These are phyloP conservation scores for Gastrophryne carolinensis DNA, from an alignment of 2,797 vertebrate genomes.

Conservation along the genomic window DNA sequence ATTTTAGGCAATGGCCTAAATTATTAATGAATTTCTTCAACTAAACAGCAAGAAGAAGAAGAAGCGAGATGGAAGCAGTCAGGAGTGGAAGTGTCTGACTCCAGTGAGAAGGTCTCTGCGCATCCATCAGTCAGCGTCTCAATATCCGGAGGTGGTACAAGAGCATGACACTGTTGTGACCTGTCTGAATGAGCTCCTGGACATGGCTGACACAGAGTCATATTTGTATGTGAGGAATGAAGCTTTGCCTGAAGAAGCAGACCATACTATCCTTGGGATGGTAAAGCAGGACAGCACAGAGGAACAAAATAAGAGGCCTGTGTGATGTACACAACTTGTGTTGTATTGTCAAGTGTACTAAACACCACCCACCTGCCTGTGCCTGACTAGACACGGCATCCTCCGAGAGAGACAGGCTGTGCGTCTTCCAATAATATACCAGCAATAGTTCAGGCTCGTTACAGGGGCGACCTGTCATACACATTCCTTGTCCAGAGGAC, in stretches of 20 bases:
- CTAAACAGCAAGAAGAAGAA: slow-evolving; percentile 19
- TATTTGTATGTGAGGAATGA: slow-evolving; percentile 65
- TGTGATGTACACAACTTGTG: not conserved
- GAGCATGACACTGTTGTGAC: slow-evolving; percentile 82
- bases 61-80: slow-evolving; percentile 51
- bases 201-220: slow-evolving; percentile 57
- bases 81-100: slow-evolving; percentile 78
- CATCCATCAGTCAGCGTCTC: slow-evolving; percentile 62
- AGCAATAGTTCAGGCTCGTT: not conserved
- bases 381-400: not conserved
- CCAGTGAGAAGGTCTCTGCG: slow-evolving; percentile 83
- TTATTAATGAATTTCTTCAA: too few relatives aligned
- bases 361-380: not conserved
- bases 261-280: slow-evolving; percentile 49
- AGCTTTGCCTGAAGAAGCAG: slow-evolving; percentile 61
- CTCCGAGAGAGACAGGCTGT: too few relatives aligned
- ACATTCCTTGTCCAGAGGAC: too few relatives aligned
- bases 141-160: slow-evolving; percentile 75
- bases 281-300: slow-evolving; percentile 11
- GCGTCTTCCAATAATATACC: too few relatives aligned
- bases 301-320: not conserved
- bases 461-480: too few relatives aligned
- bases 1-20: too few relatives aligned
- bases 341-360: not conserved
- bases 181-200: slow-evolving; percentile 75